These are phyloP conservation scores for Leuciscus idus DNA, from an alignment of 2,113 vertebrate genomes.

Conservation along the genomic window DNA sequence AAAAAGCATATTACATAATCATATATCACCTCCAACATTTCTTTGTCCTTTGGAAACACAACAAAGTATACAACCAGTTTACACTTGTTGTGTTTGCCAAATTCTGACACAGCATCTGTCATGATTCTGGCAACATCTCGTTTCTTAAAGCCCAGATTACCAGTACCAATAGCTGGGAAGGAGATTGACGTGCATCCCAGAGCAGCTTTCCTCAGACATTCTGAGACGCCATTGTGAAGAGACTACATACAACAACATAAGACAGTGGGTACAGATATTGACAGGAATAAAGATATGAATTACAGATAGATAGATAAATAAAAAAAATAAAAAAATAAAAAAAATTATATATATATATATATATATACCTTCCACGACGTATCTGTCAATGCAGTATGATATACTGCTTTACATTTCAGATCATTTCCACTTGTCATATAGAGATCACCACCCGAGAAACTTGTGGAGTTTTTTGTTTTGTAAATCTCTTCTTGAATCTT, in stretches of 20 bases:
- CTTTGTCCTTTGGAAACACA: constrained; percentile 61
- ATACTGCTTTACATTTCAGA: constrained; percentile 64
- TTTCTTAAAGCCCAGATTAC: constrained; percentile 37
- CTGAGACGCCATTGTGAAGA: constrained; percentile 51
- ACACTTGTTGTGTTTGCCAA: constrained; percentile 10
- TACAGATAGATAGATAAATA: too few relatives aligned
- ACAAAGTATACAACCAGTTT: constrained; percentile 76
- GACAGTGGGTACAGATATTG: background rate
- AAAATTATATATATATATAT: too few relatives aligned
- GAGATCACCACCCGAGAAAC: background rate
- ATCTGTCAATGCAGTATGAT: constrained; percentile 59
- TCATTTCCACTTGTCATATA: constrained; percentile 59
- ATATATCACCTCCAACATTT: constrained; percentile 71
- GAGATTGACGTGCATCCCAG: constrained; percentile 58
- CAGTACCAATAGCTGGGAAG: constrained; percentile 81
- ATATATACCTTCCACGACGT: fast-evolving
- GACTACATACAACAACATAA: constrained; percentile 61
- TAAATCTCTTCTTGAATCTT: constrained; percentile 62
- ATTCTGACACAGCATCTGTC: constrained; percentile 63
- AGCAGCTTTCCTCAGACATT: constrained; percentile 60
- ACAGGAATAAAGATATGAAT: too few relatives aligned
- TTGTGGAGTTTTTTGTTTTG: fast-evolving
- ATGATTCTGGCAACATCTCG: constrained; percentile 70
- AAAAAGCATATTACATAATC: background rate
- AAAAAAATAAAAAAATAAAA: too few relatives aligned